These are phyloP conservation scores for Azorinus chamasolen DNA, from an alignment of 2,888 invertebrate genomes.

Conservation along the genomic window DNA sequence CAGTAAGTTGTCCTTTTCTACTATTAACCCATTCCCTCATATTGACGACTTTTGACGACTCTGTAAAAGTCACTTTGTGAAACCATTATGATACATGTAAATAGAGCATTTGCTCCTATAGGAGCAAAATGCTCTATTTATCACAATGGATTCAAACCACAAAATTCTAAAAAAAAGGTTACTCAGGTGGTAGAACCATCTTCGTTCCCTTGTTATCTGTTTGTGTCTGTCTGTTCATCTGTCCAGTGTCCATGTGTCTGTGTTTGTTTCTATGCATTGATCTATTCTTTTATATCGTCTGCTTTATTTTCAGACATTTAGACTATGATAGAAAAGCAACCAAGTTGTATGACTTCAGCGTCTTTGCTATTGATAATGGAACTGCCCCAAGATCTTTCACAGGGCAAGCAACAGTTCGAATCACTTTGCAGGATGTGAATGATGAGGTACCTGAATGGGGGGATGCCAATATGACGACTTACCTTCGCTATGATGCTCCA, in stretches of 20 bases:
- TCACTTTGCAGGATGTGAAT: conserved; percentile 97
- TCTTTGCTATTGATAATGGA: conserved; percentile 93
- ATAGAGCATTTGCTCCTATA: too few species aligned
- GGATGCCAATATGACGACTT: conserved; percentile 57
- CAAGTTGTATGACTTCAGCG: conserved; percentile 93
- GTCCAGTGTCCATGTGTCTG: too few species aligned
- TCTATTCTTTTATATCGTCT: neutral
- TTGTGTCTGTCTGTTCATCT: too few species aligned
- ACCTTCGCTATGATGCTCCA: conserved; percentile 61
- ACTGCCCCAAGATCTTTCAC: neutral
- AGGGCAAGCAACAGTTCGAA: conserved; percentile 38
- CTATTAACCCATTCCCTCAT: too few species aligned
- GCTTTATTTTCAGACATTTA: conserved; percentile 72
- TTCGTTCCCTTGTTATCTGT: too few species aligned
- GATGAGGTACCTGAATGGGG: conserved; percentile 93
- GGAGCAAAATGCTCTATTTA: too few species aligned
- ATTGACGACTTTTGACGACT: too few species aligned
- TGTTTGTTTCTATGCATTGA: too few species aligned
- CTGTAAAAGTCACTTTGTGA: too few species aligned
- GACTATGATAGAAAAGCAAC: conserved; percentile 81
- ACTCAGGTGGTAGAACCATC: neutral
- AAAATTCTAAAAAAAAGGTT: too few species aligned
- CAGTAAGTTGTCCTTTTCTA: conserved; percentile 67
- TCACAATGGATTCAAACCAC: too few species aligned
- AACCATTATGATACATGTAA: too few species aligned